phyloP scores from a whole-genome alignment of 2,113 vertebrate species.

The Stigmatopora nigra region DNA sequence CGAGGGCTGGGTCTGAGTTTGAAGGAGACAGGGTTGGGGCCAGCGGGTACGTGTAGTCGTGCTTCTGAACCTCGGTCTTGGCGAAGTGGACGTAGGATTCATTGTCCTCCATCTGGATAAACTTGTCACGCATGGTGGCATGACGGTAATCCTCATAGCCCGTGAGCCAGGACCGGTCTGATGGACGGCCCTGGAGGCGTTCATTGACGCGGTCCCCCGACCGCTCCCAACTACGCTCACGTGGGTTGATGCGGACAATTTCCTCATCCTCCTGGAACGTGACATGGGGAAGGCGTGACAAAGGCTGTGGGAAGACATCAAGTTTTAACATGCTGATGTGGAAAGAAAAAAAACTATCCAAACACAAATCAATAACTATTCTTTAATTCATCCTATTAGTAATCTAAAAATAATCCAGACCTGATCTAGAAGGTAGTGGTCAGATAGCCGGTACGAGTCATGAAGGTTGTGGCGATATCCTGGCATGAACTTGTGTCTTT shows the following conservation, averaged over 20 bases:
- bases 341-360: background rate
- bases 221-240: slow-evolving; percentile 80
- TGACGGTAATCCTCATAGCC: slow-evolving; percentile 97
- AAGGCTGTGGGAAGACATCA: slow-evolving; percentile 34
- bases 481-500: slow-evolving; percentile 79
- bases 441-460: slow-evolving; percentile 77
- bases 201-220: slow-evolving; percentile 41
- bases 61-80: slow-evolving; percentile 86
- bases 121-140: slow-evolving; percentile 80
- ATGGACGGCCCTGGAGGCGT: slow-evolving; percentile 27
- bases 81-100: slow-evolving; percentile 90
- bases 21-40: slow-evolving; percentile 77
- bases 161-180: slow-evolving; percentile 82
- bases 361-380: background rate
- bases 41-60: slow-evolving; percentile 93
- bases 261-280: slow-evolving; percentile 92
- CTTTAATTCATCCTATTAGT: background rate
- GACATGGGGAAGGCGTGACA: slow-evolving; percentile 78
- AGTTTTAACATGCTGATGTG: background rate
- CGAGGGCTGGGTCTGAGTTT: slow-evolving; percentile 67
- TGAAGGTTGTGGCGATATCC: slow-evolving; percentile 80
- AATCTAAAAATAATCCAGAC: slow-evolving; percentile 57
- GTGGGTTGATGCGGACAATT: slow-evolving; percentile 94
- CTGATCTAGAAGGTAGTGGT: slow-evolving; percentile 89
- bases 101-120: slow-evolving; percentile 75